Conservation (phyloP, 2,113 vertebrate genomes). For the Corythaixoides concolor region DNA sequence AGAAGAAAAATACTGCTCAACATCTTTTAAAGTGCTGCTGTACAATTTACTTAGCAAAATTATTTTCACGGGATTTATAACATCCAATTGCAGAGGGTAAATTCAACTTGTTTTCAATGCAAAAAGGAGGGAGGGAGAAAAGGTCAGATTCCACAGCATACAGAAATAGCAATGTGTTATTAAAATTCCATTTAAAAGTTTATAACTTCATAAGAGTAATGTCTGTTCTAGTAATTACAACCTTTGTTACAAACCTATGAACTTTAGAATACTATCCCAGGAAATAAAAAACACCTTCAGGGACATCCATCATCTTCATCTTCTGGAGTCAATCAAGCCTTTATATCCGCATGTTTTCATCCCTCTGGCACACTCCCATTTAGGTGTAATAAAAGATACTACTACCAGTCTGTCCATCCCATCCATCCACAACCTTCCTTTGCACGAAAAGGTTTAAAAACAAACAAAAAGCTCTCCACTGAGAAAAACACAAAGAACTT, state of each 20-base stretch:
- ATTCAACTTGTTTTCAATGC: neutral
- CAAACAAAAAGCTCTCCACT: neutral
- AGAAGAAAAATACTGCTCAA: neutral
- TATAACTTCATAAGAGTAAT: neutral
- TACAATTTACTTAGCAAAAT: neutral
- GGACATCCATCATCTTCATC: neutral
- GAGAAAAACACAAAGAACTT: neutral
- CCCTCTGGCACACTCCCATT: neutral
- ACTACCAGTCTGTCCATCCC: neutral
- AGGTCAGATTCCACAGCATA: neutral
- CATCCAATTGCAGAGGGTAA: neutral
- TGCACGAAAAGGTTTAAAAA: neutral
- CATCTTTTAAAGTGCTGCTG: neutral
- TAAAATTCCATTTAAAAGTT: neutral
- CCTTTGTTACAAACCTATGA: neutral
- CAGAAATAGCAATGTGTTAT: neutral
- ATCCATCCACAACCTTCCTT: neutral
- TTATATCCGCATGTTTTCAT: neutral
- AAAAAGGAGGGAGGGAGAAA: slow-evolving; percentile 1
- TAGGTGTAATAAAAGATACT: neutral
- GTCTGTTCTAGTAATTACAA: neutral
- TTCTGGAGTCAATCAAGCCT: neutral
- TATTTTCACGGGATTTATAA: neutral
- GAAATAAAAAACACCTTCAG: slow-evolving; percentile 1
- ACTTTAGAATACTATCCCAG: neutral